These are phyloP conservation scores for Camptogramma bilineatum DNA, from an alignment of 2,888 invertebrate species.

Conservation along the genomic window DNA sequence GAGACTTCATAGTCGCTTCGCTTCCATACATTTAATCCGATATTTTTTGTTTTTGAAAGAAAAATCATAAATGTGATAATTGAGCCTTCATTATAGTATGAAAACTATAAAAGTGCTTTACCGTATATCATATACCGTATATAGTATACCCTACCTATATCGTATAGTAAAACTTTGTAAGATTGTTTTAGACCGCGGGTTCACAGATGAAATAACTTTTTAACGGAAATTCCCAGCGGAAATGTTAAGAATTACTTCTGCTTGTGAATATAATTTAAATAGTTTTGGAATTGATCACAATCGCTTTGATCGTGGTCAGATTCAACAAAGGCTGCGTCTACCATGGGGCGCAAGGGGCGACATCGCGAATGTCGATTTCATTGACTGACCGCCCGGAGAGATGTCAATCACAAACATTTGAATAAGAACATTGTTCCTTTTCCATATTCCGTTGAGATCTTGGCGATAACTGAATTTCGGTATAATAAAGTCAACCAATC, in stretches of 20 bases:
- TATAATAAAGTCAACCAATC: conserved; percentile 73
- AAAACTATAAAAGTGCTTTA: too few species aligned
- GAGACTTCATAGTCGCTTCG: conserved; percentile 17
- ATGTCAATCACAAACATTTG: conserved; percentile 83
- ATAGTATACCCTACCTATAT: too few species aligned
- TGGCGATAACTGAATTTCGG: conserved; percentile 72
- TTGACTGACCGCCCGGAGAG: conserved; percentile 77
- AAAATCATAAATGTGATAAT: neutral
- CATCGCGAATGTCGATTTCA: conserved; percentile 51
- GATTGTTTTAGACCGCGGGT: conserved; percentile 11
- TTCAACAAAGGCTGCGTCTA: conserved; percentile 63
- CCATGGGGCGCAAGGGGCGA: conserved; percentile 60
- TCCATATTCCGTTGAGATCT: conserved; percentile 76
- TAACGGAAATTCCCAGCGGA: conserved; percentile 73
- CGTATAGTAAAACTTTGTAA: neutral
- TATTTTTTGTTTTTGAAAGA: neutral
- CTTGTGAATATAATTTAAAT: conserved; percentile 69
- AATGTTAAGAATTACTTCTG: conserved; percentile 56
- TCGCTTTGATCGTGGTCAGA: conserved; percentile 76
- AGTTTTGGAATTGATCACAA: conserved; percentile 73
- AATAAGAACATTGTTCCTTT: conserved; percentile 78
- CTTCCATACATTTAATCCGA: conserved; percentile 13
- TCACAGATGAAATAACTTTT: conserved; percentile 30
- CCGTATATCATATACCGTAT: too few species aligned
- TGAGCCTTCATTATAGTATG: too few species aligned